phyloP scores from a whole-genome alignment of 30 jellyfish, hydroid and myxozoan species.

The Aurelia aurita region DNA sequence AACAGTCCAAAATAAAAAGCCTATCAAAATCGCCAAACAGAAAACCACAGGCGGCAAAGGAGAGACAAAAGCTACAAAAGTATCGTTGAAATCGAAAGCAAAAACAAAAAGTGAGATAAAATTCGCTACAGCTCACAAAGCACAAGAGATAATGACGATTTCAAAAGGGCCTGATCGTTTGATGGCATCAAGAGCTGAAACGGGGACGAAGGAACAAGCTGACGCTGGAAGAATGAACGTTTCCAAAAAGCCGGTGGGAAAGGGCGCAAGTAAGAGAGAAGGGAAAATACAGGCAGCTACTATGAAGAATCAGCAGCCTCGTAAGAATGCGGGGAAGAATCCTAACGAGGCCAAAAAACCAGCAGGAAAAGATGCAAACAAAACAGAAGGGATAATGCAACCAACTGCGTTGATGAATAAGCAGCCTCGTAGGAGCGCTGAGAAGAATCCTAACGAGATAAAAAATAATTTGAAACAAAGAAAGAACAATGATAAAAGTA shows the following conservation, averaged over 20 bases:
- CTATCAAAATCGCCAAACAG: not conserved
- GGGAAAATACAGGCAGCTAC: not conserved
- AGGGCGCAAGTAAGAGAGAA: not conserved
- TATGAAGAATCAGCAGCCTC: not conserved
- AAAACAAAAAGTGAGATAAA: conserved; percentile 10
- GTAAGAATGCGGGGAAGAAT: not conserved
- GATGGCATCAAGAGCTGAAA: not conserved
- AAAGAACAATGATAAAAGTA: not conserved
- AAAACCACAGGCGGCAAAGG: too few species aligned
- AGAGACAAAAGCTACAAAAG: not conserved
- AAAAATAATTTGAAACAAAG: not conserved
- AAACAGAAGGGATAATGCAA: not conserved
- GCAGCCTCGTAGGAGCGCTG: not conserved
- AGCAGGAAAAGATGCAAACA: not conserved
- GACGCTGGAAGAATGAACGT: not conserved
- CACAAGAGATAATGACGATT: conserved; percentile 1
- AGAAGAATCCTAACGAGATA: not conserved
- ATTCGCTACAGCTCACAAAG: conserved; percentile 24
- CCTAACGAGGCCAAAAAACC: not conserved
- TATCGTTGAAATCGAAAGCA: not conserved
- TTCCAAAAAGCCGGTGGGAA: too few species aligned
- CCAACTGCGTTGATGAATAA: not conserved
- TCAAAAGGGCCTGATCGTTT: conserved; percentile 20
- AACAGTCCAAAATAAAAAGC: not conserved
- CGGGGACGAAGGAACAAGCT: not conserved